phyloP scores from a whole-genome alignment of 2,888 invertebrate species.

The Eueremaeus valkanovi region DNA sequence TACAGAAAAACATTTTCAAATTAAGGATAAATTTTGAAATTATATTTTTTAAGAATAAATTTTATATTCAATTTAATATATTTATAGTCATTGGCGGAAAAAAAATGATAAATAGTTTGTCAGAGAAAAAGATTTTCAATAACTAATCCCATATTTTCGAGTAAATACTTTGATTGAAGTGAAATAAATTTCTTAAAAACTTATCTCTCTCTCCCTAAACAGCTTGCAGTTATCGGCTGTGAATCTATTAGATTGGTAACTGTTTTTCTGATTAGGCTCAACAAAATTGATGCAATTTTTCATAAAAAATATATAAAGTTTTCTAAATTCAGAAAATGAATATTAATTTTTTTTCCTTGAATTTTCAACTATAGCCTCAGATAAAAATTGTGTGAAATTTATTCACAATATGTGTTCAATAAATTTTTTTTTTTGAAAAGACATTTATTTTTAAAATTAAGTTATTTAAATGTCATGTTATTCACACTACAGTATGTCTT shows the following conservation, averaged over 20 bases:
- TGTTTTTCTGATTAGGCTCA: not conserved
- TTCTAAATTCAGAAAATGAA: not conserved
- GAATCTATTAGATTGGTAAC: conserved; percentile 8
- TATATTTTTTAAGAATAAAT: too few relatives aligned
- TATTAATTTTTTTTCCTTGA: not conserved
- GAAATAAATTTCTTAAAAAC: not conserved
- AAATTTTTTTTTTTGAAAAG: not conserved
- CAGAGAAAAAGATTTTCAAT: not conserved
- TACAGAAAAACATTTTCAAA: too few relatives aligned
- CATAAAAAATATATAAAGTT: not conserved
- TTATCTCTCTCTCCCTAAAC: not conserved
- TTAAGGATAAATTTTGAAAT: too few relatives aligned
- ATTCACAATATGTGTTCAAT: not conserved
- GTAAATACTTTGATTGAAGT: conserved; percentile 16
- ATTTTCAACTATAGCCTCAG: not conserved
- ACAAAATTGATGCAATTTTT: not conserved
- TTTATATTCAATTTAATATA: too few relatives aligned
- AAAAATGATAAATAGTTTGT: conserved; percentile 19
- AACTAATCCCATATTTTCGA: conserved; percentile 14
- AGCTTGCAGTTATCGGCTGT: not conserved
- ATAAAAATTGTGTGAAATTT: not conserved
- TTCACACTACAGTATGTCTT: too few relatives aligned
- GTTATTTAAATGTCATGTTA: conserved; percentile 8
- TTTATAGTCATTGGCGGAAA: not conserved
- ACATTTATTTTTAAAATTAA: not conserved